A percentile compares a stretch with the other conserved stretches of the same genome.
phyloP scores from a whole-genome alignment of 2,797 vertebrate species.

The Acanthiza pusilla region DNA sequence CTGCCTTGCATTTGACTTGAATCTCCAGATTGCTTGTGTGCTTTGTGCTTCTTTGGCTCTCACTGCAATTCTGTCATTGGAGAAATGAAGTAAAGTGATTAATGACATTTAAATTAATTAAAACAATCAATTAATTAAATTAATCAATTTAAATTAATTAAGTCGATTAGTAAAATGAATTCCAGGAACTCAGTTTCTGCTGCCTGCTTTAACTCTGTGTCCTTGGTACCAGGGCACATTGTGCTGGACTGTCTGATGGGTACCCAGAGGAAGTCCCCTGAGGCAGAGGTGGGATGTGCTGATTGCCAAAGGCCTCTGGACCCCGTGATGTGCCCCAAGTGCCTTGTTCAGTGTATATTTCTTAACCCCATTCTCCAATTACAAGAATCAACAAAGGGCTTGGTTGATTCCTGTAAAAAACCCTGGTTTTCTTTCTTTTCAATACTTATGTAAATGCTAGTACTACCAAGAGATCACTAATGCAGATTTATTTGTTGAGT shows the following conservation, averaged over 20 bases:
- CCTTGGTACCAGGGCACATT: neutral
- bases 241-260: neutral
- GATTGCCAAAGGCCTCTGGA: neutral
- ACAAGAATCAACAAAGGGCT: neutral
- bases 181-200: neutral
- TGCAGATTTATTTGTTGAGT: neutral
- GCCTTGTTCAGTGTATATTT: neutral
- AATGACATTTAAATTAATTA: conserved; percentile 40
- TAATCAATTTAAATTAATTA: conserved; percentile 9
- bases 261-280: neutral
- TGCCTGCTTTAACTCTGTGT: neutral
- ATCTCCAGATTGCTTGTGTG: neutral
- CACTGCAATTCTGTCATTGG: neutral
- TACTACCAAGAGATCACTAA: neutral
- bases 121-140: conserved; percentile 28
- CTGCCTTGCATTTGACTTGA: neutral
- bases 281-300: neutral
- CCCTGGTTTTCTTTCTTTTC: neutral
- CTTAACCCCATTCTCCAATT: neutral
- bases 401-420: too few species aligned
- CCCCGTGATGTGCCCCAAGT: neutral
- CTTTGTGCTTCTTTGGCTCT: conserved; percentile 10
- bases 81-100: conserved; percentile 18
- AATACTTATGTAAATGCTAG: neutral
- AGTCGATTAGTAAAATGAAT: neutral